Evolutionary conservation across 1,140 invertebrate species (phyloP).

Genomic region (Sycophila sp.): DNA sequence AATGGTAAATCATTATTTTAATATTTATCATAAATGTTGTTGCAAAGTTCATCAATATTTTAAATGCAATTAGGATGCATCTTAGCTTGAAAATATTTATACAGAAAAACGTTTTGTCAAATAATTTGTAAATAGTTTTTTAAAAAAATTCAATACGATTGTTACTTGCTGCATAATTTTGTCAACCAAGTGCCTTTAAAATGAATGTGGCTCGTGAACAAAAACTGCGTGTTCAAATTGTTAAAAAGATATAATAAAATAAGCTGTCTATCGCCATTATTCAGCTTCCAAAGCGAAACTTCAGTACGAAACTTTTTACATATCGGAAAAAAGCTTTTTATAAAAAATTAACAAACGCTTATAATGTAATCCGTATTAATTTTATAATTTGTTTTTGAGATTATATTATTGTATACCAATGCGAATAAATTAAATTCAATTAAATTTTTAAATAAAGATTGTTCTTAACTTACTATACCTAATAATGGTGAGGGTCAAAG

Average conservation of each 20-base stretch:
- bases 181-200: slow-evolving; percentile 36
- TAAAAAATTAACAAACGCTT: slow-evolving; percentile 28
- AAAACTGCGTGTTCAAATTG: slow-evolving; percentile 32
- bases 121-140: slow-evolving; percentile 34
- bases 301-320: slow-evolving; percentile 18
- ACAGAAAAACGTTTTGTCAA: slow-evolving; percentile 23
- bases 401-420: slow-evolving; percentile 15
- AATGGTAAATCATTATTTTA: too few relatives aligned
- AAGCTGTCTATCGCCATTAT: slow-evolving; percentile 16
- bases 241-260: slow-evolving; percentile 4
- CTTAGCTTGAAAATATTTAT: too few relatives aligned
- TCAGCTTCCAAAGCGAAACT: slow-evolving; percentile 18
- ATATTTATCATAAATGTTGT: too few relatives aligned
- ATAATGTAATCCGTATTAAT: slow-evolving; percentile 1
- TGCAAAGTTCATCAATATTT: too few relatives aligned
- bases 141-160: slow-evolving; percentile 29
- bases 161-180: slow-evolving; percentile 23
- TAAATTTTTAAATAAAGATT: slow-evolving; percentile 17
- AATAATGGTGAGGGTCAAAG: background rate
- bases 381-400: slow-evolving; percentile 15
- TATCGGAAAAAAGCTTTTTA: slow-evolving; percentile 12
- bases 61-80: too few relatives aligned
- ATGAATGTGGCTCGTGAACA: slow-evolving; percentile 34
- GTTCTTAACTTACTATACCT: background rate
- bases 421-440: slow-evolving; percentile 19